phyloP scores from a whole-genome alignment of 2,113 vertebrate species.

The Centrocercus urophasianus region DNA sequence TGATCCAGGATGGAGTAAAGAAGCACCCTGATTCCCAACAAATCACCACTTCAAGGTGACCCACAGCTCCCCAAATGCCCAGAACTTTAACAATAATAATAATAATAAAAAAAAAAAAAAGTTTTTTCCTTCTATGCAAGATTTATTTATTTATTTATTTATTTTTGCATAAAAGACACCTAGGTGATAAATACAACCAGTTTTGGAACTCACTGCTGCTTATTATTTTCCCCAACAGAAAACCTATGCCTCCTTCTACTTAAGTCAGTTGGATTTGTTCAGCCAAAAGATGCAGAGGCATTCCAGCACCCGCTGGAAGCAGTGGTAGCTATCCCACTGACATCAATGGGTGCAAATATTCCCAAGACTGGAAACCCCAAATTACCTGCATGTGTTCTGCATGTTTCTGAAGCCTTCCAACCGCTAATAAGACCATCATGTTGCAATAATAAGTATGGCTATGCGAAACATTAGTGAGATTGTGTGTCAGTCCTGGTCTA shows the following conservation, averaged over 20 bases:
- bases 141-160: not conserved
- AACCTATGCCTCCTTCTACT: not conserved
- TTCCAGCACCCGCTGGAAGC: not conserved
- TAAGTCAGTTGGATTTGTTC: not conserved
- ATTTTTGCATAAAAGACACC: not conserved
- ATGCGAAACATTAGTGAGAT: not conserved
- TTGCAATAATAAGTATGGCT: constrained; percentile 15
- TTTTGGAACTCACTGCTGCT: not conserved
- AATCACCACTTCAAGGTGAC: not conserved
- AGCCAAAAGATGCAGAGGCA: constrained; percentile 4
- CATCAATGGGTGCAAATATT: not conserved
- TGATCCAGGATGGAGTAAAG: not conserved
- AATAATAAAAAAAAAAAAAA: not conserved
- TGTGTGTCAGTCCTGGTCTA: not conserved
- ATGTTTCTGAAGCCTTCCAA: constrained; percentile 49
- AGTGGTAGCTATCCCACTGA: not conserved
- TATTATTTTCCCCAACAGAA: not conserved
- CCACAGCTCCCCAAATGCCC: not conserved
- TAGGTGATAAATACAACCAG: not conserved
- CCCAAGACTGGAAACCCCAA: not conserved
- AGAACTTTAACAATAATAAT: not conserved
- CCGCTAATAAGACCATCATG: constrained; percentile 26
- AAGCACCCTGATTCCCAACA: not conserved
- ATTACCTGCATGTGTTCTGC: constrained; percentile 18
- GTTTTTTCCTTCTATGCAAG: not conserved